Percentiles rank a stretch among this genome's conserved stretches.
phyloP scores from a whole-genome alignment of 2,797 vertebrate genomes.

The Xenops minutus region DNA sequence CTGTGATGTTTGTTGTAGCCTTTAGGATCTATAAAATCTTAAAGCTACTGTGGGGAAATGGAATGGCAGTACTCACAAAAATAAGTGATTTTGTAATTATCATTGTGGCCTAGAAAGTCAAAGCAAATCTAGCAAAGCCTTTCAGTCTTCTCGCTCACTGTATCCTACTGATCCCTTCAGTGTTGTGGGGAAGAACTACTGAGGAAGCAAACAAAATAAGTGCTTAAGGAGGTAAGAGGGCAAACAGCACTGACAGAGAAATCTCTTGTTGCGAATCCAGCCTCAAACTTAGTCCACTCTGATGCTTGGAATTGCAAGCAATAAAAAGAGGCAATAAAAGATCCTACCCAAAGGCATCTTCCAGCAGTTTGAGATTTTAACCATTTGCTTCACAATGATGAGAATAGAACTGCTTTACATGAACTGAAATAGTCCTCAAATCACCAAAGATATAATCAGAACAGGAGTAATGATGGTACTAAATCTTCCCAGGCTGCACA shows the following conservation, averaged over 20 bases:
- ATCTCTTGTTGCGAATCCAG: neutral
- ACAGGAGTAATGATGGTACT: neutral
- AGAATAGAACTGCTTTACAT: neutral
- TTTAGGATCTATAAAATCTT: neutral
- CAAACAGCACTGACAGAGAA: neutral
- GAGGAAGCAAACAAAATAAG: neutral
- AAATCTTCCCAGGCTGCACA: neutral
- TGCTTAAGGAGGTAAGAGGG: neutral
- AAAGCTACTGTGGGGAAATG: neutral
- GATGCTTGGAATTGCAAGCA: neutral
- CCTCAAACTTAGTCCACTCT: neutral
- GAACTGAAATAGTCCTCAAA: neutral
- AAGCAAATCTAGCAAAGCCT: neutral
- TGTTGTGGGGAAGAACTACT: neutral
- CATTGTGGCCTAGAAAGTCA: neutral
- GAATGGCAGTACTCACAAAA: neutral
- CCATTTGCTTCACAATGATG: neutral
- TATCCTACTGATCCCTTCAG: neutral
- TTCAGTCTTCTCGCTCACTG: neutral
- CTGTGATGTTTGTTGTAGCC: neutral
- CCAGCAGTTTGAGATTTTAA: neutral
- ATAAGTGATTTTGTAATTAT: neutral
- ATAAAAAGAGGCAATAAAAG: neutral
- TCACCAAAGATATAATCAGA: neutral
- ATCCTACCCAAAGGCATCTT: neutral